A percentile compares a stretch with the other conserved stretches of the same genome.
Evolutionary conservation across 2,113 vertebrate species (phyloP).

Genomic region (Scopus umbretta): DNA sequence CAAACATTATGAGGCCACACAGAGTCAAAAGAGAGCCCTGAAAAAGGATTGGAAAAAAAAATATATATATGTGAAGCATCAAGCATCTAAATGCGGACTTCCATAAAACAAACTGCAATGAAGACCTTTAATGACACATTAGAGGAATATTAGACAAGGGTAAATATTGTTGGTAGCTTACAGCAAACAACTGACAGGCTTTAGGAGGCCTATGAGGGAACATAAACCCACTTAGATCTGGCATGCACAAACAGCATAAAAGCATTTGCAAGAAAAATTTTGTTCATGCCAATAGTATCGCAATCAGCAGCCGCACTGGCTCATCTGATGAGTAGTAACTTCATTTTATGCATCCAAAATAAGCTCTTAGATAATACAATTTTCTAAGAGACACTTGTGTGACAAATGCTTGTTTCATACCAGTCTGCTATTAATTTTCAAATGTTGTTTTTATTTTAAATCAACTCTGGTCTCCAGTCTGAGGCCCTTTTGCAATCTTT

Average conservation of each 20-base stretch:
- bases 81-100: background rate
- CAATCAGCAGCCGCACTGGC: background rate
- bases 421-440: background rate
- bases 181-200: background rate
- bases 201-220: background rate
- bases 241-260: background rate
- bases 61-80: background rate
- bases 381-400: background rate
- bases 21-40: background rate
- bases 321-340: background rate
- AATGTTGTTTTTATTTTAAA: background rate
- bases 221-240: background rate
- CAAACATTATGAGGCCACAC: background rate
- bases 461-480: fast-evolving
- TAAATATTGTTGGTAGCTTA: background rate
- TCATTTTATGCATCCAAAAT: background rate
- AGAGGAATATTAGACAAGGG: background rate
- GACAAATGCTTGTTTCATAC: background rate
- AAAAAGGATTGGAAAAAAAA: background rate
- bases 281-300: background rate
- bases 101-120: background rate
- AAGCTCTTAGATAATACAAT: background rate
- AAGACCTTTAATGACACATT: background rate
- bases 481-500: background rate
- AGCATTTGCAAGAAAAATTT: background rate